Evolutionary conservation across 2,888 invertebrate species (phyloP).

Genomic region (Cryptops parisi): DNA sequence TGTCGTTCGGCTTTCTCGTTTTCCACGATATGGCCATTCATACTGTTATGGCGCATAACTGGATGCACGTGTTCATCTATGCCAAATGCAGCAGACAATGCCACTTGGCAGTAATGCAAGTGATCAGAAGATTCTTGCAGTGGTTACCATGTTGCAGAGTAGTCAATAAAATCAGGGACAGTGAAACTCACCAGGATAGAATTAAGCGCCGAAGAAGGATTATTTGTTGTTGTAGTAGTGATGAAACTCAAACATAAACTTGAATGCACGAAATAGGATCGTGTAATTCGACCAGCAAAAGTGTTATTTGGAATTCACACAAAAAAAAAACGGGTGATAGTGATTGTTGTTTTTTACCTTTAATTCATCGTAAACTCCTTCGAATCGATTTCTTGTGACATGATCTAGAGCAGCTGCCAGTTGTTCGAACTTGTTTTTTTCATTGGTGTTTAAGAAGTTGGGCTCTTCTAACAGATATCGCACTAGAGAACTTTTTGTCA

Average conservation of each 20-base stretch:
- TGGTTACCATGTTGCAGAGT: background rate
- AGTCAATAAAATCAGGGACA: background rate
- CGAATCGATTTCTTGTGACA: slow-evolving; percentile 1
- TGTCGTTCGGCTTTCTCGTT: slow-evolving; percentile 1
- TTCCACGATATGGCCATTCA: slow-evolving; percentile 14
- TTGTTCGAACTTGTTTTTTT: slow-evolving; percentile 8
- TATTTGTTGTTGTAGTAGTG: background rate
- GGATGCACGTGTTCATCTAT: slow-evolving; percentile 18
- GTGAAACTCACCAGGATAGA: background rate
- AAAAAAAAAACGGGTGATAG: too few relatives aligned
- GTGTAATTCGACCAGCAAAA: too few relatives aligned
- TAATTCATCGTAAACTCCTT: slow-evolving; percentile 6
- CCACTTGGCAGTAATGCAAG: background rate
- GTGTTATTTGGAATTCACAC: too few relatives aligned
- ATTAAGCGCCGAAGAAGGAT: background rate
- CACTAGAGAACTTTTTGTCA: slow-evolving; percentile 7
- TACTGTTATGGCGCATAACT: slow-evolving; percentile 17
- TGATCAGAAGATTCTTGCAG: background rate
- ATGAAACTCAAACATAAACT: too few relatives aligned
- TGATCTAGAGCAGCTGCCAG: slow-evolving; percentile 3
- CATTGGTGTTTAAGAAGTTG: slow-evolving; percentile 7
- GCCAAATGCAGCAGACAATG: slow-evolving; percentile 16
- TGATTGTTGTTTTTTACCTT: too few relatives aligned
- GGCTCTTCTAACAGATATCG: slow-evolving; percentile 10
- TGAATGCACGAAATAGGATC: background rate